Percentiles rank a stretch among this genome's conserved stretches.
Evolutionary conservation across 2,113 vertebrate species (phyloP).

Genomic region (Hoplias malabaricus): DNA sequence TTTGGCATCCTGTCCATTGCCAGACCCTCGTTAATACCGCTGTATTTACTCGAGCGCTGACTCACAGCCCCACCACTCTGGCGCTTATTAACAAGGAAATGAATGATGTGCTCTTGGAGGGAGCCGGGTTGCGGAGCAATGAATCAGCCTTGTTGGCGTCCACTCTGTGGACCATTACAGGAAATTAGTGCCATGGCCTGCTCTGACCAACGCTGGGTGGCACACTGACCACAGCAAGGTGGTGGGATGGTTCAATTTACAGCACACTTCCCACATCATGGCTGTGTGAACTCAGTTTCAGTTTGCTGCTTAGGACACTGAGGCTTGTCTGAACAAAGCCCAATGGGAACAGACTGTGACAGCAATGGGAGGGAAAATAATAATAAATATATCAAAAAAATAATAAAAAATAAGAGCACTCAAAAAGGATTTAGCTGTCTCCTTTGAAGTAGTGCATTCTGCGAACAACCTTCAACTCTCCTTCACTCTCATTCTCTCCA

Average conservation of each 20-base stretch:
- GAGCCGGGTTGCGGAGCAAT: constrained; percentile 23
- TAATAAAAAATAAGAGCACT: not conserved
- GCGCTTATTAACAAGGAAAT: constrained; percentile 34
- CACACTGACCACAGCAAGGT: not conserved
- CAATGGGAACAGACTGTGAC: not conserved
- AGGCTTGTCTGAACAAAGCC: not conserved
- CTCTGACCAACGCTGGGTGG: not conserved
- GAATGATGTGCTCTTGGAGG: constrained; percentile 33
- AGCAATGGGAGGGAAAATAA: too few relatives aligned
- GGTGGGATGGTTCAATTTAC: not conserved
- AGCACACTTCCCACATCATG: not conserved
- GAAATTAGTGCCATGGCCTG: constrained; percentile 3
- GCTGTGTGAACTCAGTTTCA: not conserved
- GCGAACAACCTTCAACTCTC: not conserved
- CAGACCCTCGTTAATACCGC: not conserved
- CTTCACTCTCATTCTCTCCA: not conserved
- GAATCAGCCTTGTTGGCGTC: constrained; percentile 25
- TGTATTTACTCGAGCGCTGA: constrained; percentile 34
- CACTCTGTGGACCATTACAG: not conserved
- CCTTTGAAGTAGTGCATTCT: not conserved
- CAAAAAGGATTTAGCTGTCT: not conserved
- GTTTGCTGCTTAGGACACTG: not conserved
- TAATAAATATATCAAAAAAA: too few relatives aligned
- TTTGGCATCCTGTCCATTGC: constrained; percentile 10
- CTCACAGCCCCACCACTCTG: constrained; percentile 12